Percentiles rank a stretch among this genome's conserved stretches.
phyloP scores from a whole-genome alignment of 2,113 vertebrate genomes.

The Misgurnus mizolepis region DNA sequence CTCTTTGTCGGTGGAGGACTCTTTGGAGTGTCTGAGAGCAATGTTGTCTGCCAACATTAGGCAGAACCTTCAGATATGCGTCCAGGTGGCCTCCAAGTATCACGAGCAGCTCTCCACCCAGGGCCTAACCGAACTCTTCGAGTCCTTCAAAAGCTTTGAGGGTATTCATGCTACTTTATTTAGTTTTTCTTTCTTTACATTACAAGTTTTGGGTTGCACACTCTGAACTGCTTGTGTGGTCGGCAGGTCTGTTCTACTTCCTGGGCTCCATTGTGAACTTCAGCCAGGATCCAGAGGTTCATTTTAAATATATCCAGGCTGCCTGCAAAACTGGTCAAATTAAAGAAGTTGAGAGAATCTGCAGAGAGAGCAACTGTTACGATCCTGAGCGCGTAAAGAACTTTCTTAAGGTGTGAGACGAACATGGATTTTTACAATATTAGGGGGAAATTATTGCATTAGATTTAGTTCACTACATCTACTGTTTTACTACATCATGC shows the following conservation, averaged over 20 bases:
- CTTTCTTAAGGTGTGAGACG: slow-evolving; percentile 88
- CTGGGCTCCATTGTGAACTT: slow-evolving; percentile 99
- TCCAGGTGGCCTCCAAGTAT: slow-evolving; percentile 98
- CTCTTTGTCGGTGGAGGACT: slow-evolving; percentile 96
- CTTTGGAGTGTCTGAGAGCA: slow-evolving; percentile 93
- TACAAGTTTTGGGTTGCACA: too few relatives aligned
- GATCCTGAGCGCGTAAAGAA: slow-evolving; percentile 98
- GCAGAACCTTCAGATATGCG: slow-evolving; percentile 98
- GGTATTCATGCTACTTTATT: slow-evolving; percentile 68
- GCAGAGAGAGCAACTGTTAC: slow-evolving; percentile 98
- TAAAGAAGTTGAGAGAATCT: slow-evolving; percentile 99
- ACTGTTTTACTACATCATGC: too few relatives aligned
- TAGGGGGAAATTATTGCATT: too few relatives aligned
- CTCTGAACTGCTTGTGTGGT: not conserved
- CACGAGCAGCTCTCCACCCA: slow-evolving; percentile 95
- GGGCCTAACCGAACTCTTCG: slow-evolving; percentile 95
- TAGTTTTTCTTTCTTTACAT: too few relatives aligned
- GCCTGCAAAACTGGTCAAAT: slow-evolving; percentile 99
- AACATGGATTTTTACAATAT: not conserved
- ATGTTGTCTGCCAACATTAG: slow-evolving; percentile 98
- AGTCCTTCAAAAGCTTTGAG: slow-evolving; percentile 99
- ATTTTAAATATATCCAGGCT: slow-evolving; percentile 99
- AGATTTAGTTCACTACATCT: too few relatives aligned
- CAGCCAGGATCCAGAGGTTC: slow-evolving; percentile 98
- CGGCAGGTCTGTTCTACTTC: slow-evolving; percentile 95